phyloP scores from a whole-genome alignment of 2,888 invertebrate genomes.

The Phaonia tiefii region DNA sequence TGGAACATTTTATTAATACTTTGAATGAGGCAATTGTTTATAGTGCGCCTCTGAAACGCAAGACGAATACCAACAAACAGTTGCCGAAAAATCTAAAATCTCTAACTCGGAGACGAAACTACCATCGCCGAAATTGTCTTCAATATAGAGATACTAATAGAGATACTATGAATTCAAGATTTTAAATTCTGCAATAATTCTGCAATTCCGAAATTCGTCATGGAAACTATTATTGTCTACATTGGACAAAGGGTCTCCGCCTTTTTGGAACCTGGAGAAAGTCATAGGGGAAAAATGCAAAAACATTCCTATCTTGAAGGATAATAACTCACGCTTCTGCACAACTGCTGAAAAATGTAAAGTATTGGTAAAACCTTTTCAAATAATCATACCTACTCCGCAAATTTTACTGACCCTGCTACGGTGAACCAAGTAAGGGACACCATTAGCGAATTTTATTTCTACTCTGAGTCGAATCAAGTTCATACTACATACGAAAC shows the following conservation, averaged over 20 bases:
- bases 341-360: constrained; percentile 30
- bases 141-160: constrained; percentile 1
- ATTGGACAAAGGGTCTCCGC: no score
- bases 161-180: constrained; percentile 19
- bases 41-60: background rate
- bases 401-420: no score
- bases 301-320: constrained; percentile 39
- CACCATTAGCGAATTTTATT: no score
- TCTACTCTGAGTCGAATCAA: no score
- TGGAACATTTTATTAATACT: background rate
- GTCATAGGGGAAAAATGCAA: constrained; percentile 41
- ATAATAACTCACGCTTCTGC: background rate
- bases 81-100: constrained; percentile 13
- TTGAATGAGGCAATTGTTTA: background rate
- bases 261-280: constrained; percentile 58
- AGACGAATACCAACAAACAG: background rate
- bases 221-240: constrained; percentile 38
- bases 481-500: no score
- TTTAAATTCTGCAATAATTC: constrained; percentile 15
- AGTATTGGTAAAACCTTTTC: constrained; percentile 38
- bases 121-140: constrained; percentile 19
- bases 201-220: constrained; percentile 47
- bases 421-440: no score
- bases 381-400: no score
- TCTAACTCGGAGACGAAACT: background rate